Evolutionary conservation across 64 coral and sea anemone genomes (phyloP), one percentile per base, ranked within the genome.

Genomic region (Montipora capricornis): DNA sequence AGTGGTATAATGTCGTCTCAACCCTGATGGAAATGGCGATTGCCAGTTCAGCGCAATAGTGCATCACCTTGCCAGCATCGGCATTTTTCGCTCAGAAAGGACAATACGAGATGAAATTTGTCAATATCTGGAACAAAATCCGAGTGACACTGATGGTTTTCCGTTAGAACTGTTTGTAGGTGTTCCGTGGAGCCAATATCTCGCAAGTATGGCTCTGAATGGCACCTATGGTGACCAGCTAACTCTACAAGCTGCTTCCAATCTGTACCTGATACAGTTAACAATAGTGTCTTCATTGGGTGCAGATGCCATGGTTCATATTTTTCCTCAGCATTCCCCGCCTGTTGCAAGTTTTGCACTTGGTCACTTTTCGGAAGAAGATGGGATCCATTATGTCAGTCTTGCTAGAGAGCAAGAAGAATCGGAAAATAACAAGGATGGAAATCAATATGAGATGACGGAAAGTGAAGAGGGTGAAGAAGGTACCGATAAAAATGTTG

Each of bases 211-310:
- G 62, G 69, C 47, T 49, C 14, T 68, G 78, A 68, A 90, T 26
- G 88, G 88, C 52, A 64, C 66, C 6, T 80, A 81, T 57, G 55
- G 88, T 44, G 88, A 90, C 59, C 88, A 90, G 58, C 66, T 90
- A 46, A 80, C 88, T 90, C 77, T 80, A 20, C 67, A 70, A 70
- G 67, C 67, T 70, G 67, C 67, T 70, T 70, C 67, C 67, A 70
- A 70, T 70, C 67, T 70, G 13, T 70, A 78, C 2, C 5, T 8
- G 37, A 61, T 89, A 61, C 88, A 78, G 17, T 17, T 79, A 13
- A 44, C 16, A 46, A 44, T 79, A 20, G 29, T 79, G 14, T 79
- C 88, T 46, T 89, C 88, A n/a, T 89, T 61, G 17, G 50, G 88
- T 55, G 88, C 19, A 15, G 59, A 89, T 57, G 48, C 24, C 8